A percentile compares a stretch with the other conserved stretches of the same genome.
Conservation (phyloP, 2,797 vertebrate species). For the Carduelis carduelis region DNA sequence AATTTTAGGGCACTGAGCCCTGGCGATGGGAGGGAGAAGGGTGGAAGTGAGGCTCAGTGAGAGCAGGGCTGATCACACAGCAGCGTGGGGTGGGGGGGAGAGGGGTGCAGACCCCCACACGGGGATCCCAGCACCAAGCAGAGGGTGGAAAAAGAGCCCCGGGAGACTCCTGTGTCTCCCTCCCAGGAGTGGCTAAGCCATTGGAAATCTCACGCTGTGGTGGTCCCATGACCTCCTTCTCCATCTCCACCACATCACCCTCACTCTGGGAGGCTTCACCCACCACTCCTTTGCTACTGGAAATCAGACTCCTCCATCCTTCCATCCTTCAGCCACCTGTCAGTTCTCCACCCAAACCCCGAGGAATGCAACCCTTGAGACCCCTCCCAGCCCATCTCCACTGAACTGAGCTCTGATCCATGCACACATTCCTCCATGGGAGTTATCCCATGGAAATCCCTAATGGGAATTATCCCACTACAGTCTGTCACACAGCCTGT, state of each 20-base stretch:
- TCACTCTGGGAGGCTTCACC: neutral
- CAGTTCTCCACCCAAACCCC: neutral
- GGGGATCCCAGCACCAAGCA: fast-evolving
- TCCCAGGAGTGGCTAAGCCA: neutral
- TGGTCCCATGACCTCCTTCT: neutral
- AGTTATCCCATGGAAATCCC: neutral
- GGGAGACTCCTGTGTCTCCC: neutral
- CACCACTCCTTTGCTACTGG: neutral
- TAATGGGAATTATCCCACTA: neutral
- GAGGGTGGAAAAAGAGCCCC: neutral
- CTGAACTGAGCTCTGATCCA: fast-evolving
- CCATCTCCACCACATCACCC: neutral
- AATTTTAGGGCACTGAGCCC: neutral
- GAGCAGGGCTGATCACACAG: fast-evolving
- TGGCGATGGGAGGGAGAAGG: neutral
- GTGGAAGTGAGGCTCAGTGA: neutral
- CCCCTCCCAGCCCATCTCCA: neutral
- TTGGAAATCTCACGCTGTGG: fast-evolving
- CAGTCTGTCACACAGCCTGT: neutral
- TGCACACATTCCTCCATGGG: neutral
- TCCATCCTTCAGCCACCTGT: neutral
- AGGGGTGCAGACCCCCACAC: neutral
- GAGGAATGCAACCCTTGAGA: neutral
- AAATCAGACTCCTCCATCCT: neutral
- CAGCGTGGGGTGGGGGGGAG: fast-evolving